Base-by-base conservation (phyloP, 2,797 vertebrate species). In the Saxicola maurus region DNA sequence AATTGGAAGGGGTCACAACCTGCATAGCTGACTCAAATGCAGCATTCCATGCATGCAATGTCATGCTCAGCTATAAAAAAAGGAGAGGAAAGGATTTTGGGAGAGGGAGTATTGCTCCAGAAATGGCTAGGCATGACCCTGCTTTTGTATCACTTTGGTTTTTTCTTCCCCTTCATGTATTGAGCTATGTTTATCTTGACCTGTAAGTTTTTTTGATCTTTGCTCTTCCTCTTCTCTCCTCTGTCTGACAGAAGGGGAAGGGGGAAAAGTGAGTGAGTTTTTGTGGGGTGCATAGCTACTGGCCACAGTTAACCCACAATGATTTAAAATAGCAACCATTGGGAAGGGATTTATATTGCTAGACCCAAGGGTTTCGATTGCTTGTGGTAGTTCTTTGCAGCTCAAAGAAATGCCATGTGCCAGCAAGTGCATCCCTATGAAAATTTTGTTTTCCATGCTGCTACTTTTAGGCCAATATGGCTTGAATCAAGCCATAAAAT, bases 181-280 rank as follows among this genome's bases (percentile, higher is more conserved):
- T 61, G n/a, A 61, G 21, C 20, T 53, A 23, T 61, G 15, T 51
- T 71, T 65, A 27, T 46, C 24, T 45, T 62, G 21, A 75, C 12
- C 9, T 0, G 0, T 64, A 55, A 7, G 14, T 37, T 90, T 88
- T 52, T 65, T 37, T 78, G 11, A 2, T 8, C 64, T 62, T 52
- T 6, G 1, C 40, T 67, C 11, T 74, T 78, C 40, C 33, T 59
- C 0, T 74, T 74, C 18, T 53, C 6, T 69, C 13, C 13, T 76
- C n/a, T 14, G 0, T 67, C 13, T 11, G 7, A 17, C 16, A 52
- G 38, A 4, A 1, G 13, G 2, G 17, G 17, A 33, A 51, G 14
- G 10, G 13, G 14, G 11, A 27, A 30, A 46, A 71, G 28, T 23
- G 35, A 52, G 8, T 2, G 1, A 56, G 38, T 68, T 17, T 3